A percentile compares a stretch with the other conserved stretches of the same genome.
Conservation (phyloP, 2,797 vertebrate genomes). For the Chanos chanos region DNA sequence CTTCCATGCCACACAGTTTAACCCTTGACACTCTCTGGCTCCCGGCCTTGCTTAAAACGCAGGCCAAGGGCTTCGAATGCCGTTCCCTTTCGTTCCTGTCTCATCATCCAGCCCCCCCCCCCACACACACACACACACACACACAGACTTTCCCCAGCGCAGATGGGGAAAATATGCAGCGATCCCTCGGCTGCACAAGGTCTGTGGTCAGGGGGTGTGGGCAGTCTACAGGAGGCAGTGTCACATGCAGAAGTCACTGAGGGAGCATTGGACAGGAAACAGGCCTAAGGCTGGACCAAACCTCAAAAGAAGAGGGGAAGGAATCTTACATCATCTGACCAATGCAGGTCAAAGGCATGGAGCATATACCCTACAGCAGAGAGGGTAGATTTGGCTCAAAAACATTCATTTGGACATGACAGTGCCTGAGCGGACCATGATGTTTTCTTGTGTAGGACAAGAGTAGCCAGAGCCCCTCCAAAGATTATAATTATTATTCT, state of each 20-base stretch:
- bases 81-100: not conserved
- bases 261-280: slow-evolving; percentile 29
- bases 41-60: no score
- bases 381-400: no score
- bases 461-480: slow-evolving; percentile 5
- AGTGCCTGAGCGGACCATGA: no score
- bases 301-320: slow-evolving; percentile 11
- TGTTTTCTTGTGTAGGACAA: not conserved
- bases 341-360: no score
- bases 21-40: no score
- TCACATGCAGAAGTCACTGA: no score
- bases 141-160: slow-evolving; percentile 8
- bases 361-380: no score
- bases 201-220: slow-evolving; percentile 38
- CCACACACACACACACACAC: not conserved
- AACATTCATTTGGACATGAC: no score
- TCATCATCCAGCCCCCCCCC: not conserved
- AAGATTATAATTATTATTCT: no score
- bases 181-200: slow-evolving; percentile 49
- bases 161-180: slow-evolving; percentile 52
- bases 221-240: slow-evolving; percentile 22
- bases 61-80: no score
- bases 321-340: slow-evolving; percentile 13
- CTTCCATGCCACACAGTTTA: no score
- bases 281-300: slow-evolving; percentile 16